Evolutionary conservation across 2,113 vertebrate genomes (phyloP).

Genomic region (Furnarius figulus): DNA sequence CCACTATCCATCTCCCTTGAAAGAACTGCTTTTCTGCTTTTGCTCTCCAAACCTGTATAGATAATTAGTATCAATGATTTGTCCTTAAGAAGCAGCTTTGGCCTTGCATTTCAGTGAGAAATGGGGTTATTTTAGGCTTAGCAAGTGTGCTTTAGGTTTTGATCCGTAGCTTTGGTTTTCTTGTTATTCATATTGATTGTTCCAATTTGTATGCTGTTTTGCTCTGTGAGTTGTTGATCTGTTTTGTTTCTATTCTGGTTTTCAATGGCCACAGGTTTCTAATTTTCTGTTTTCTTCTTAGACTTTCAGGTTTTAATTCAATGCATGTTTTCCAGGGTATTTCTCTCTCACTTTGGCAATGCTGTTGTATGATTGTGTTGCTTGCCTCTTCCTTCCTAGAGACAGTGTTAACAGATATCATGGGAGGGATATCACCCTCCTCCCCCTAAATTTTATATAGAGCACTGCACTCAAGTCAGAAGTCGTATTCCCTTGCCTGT

Average conservation of each 20-base stretch:
- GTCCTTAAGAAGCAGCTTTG: slow-evolving; percentile 45
- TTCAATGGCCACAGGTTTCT: slow-evolving; percentile 42
- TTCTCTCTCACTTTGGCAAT: not conserved
- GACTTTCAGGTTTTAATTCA: slow-evolving; percentile 36
- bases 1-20: not conserved
- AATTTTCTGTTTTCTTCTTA: slow-evolving; percentile 60
- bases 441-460: not conserved
- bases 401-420: not conserved
- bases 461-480: not conserved
- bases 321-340: not conserved
- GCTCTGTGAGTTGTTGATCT: slow-evolving; percentile 65
- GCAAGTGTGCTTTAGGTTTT: slow-evolving; percentile 62
- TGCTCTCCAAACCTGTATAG: slow-evolving; percentile 20
- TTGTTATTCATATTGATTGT: slow-evolving; percentile 72
- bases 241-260: slow-evolving; percentile 60
- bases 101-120: slow-evolving; percentile 44
- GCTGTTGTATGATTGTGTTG: not conserved
- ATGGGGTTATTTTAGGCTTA: slow-evolving; percentile 55
- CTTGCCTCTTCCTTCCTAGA: slow-evolving; percentile 1
- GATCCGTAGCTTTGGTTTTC: slow-evolving; percentile 69
- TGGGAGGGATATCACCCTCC: not conserved
- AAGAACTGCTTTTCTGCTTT: slow-evolving; percentile 26
- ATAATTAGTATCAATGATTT: slow-evolving; percentile 67
- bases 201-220: slow-evolving; percentile 74
- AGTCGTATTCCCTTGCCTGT: not conserved